These are phyloP conservation scores for Spinus pinus DNA, from an alignment of 2,797 vertebrate genomes.

Conservation along the genomic window DNA sequence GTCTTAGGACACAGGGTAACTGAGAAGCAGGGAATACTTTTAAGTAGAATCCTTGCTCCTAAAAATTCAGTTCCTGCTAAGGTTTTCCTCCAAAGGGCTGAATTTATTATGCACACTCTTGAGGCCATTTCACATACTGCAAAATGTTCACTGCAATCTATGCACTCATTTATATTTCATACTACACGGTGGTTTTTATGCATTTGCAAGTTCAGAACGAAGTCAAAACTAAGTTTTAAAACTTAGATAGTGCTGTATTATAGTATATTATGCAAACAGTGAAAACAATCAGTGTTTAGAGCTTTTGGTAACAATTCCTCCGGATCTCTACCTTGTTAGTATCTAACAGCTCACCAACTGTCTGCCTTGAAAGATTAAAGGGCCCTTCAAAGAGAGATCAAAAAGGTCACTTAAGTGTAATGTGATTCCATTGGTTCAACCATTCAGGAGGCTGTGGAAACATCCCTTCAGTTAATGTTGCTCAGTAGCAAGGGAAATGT, in stretches of 20 bases:
- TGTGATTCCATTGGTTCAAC: neutral
- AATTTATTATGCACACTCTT: neutral
- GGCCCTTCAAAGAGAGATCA: neutral
- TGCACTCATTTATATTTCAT: neutral
- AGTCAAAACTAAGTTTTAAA: slow-evolving; percentile 20
- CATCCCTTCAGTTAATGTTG: neutral
- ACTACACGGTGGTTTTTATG: neutral
- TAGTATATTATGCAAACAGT: neutral
- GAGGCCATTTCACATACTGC: neutral
- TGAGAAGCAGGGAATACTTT: neutral
- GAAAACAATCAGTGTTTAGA: neutral
- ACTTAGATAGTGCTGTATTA: neutral
- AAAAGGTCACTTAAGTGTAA: neutral
- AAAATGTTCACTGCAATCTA: neutral
- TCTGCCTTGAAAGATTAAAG: neutral
- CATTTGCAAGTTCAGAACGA: neutral
- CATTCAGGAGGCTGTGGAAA: neutral
- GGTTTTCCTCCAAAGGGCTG: neutral
- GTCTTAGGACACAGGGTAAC: neutral
- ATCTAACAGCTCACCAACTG: neutral
- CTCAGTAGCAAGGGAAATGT: slow-evolving; percentile 4
- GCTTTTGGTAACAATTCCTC: neutral
- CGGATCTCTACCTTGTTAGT: neutral
- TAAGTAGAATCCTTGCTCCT: neutral
- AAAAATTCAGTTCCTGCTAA: neutral